phyloP scores from a whole-genome alignment of 2,113 vertebrate genomes.

The Pelusios castaneus region DNA sequence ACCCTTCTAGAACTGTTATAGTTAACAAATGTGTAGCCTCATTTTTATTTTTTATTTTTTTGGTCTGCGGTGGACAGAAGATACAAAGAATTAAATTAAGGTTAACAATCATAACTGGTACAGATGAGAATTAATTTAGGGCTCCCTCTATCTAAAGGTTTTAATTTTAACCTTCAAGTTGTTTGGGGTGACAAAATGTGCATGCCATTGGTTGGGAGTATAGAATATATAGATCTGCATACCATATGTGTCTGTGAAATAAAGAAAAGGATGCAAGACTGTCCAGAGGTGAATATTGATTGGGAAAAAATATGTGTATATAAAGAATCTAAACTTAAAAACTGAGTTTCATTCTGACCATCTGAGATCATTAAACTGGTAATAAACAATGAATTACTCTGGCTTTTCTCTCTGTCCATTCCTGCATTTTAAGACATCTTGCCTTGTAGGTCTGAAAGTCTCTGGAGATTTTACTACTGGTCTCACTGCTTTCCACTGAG shows the following conservation, averaged over 20 bases:
- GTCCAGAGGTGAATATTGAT: conserved; percentile 48
- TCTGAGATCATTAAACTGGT: conserved; percentile 78
- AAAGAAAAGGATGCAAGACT: conserved; percentile 25
- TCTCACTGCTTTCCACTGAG: conserved; percentile 86
- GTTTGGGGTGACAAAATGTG: background rate
- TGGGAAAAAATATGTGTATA: conserved; percentile 62
- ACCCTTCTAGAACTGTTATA: background rate
- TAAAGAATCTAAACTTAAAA: conserved; percentile 72
- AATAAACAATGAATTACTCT: conserved; percentile 82
- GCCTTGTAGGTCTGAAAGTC: conserved; percentile 82
- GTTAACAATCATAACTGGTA: background rate
- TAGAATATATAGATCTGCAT: background rate
- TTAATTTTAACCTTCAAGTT: background rate
- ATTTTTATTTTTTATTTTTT: too few relatives aligned
- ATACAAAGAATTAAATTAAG: background rate
- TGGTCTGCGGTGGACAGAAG: background rate
- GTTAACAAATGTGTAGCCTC: background rate
- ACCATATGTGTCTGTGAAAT: background rate
- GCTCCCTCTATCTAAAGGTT: background rate
- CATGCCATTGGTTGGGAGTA: background rate
- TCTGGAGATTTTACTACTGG: conserved; percentile 85
- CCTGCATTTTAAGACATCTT: conserved; percentile 85
- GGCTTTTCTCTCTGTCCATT: conserved; percentile 80
- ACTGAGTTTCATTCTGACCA: conserved; percentile 67
- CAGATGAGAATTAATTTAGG: background rate